Conservation (phyloP, 2,113 vertebrate species). For the Forbesichthys agassizii region DNA sequence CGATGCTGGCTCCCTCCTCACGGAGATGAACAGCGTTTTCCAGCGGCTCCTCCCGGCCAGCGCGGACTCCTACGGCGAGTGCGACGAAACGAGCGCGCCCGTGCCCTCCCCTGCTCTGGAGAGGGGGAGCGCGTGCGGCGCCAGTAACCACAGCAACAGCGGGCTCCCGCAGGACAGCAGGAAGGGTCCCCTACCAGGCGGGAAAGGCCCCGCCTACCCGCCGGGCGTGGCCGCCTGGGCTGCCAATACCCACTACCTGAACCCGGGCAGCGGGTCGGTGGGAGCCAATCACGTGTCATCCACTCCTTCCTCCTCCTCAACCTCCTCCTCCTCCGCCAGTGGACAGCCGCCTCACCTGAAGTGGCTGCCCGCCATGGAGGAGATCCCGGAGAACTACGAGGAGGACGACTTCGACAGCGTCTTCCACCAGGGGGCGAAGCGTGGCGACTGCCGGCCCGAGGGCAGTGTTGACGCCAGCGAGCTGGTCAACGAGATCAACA, state of each 20-base stretch:
- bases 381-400: constrained; percentile 96
- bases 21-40: constrained; percentile 96
- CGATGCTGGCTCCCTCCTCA: constrained; percentile 84
- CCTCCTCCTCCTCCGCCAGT: constrained; percentile 48
- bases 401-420: constrained; percentile 96
- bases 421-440: constrained; percentile 77
- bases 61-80: constrained; percentile 82
- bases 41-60: constrained; percentile 90
- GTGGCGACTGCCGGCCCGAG: constrained; percentile 85
- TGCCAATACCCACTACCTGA: constrained; percentile 93
- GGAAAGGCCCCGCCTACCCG: constrained; percentile 84
- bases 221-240: constrained; percentile 94
- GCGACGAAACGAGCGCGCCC: constrained; percentile 70
- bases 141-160: constrained; percentile 54
- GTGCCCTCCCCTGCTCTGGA: constrained; percentile 60
- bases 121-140: constrained; percentile 52
- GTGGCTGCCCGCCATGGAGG: constrained; percentile 98
- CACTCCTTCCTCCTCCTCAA: constrained; percentile 29
- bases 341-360: constrained; percentile 86
- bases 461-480: constrained; percentile 89
- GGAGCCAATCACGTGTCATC: constrained; percentile 53
- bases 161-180: constrained; percentile 84
- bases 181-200: constrained; percentile 82
- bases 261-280: constrained; percentile 77
- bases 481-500: constrained; percentile 96